Evolutionary conservation across 2,113 vertebrate genomes (phyloP).

Genomic region (Mirounga angustirostris): DNA sequence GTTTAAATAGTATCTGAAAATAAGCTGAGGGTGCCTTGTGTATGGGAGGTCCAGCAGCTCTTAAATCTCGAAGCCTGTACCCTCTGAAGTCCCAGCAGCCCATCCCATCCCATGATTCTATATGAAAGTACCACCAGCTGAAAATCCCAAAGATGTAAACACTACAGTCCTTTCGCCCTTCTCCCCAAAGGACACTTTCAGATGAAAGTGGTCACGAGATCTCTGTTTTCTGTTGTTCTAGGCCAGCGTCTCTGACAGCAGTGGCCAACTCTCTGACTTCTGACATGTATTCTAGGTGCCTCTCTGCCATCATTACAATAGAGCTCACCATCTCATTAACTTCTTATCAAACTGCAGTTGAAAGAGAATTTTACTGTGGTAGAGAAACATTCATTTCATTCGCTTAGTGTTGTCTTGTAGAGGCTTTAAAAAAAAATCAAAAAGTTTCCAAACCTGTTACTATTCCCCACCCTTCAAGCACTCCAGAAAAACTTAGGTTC

Average conservation of each 20-base stretch:
- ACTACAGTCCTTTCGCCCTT: not conserved
- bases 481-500: not conserved
- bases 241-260: not conserved
- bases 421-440: not conserved
- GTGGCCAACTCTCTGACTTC: not conserved
- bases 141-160: not conserved
- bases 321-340: not conserved
- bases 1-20: not conserved
- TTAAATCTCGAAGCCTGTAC: not conserved
- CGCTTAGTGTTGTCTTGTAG: not conserved
- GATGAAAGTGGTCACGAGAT: too few relatives aligned
- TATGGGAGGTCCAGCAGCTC: not conserved
- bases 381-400: not conserved
- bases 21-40: not conserved
- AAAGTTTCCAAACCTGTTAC: not conserved
- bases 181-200: not conserved
- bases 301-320: not conserved
- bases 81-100: not conserved
- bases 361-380: not conserved
- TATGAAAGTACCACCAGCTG: not conserved
- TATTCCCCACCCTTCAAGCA: not conserved
- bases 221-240: not conserved
- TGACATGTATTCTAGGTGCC: not conserved
- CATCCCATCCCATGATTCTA: not conserved
- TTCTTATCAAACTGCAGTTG: not conserved